These are phyloP conservation scores for Pitangus sulphuratus DNA, from an alignment of 2,797 vertebrate species.

Conservation along the genomic window DNA sequence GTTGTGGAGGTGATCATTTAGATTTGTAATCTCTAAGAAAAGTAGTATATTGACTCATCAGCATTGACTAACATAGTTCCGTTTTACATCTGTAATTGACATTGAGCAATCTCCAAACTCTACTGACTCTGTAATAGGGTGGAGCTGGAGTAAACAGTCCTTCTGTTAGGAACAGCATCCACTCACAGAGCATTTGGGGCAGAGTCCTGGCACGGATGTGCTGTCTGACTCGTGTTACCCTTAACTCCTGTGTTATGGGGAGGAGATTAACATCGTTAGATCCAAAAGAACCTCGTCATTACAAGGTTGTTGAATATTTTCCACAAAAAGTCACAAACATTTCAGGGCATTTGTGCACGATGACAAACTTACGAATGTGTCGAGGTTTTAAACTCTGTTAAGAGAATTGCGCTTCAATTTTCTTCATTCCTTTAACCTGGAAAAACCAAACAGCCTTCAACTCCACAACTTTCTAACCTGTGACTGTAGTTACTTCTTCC, in stretches of 20 bases:
- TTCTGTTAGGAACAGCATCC: background rate
- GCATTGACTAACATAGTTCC: constrained; percentile 53
- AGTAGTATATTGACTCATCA: constrained; percentile 43
- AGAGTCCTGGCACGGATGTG: background rate
- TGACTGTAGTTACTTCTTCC: background rate
- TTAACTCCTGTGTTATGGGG: background rate
- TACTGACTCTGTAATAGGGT: constrained; percentile 14
- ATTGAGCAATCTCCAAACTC: constrained; percentile 48
- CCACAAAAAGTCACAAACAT: background rate
- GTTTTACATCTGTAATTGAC: constrained; percentile 37
- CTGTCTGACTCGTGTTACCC: background rate
- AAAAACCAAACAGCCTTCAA: background rate
- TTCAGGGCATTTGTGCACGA: rapidly evolving
- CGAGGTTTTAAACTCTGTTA: background rate
- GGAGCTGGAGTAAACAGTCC: constrained; percentile 24
- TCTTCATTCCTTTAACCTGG: background rate
- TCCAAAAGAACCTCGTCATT: background rate
- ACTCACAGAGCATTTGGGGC: background rate
- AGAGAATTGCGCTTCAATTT: background rate
- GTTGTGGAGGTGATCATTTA: background rate
- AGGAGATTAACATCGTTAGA: background rate
- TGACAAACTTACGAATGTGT: background rate
- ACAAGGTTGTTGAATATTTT: background rate
- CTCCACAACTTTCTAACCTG: background rate
- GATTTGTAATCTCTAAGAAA: constrained; percentile 41